phyloP scores from a whole-genome alignment of 2,797 vertebrate genomes.

The Glossophaga mutica region DNA sequence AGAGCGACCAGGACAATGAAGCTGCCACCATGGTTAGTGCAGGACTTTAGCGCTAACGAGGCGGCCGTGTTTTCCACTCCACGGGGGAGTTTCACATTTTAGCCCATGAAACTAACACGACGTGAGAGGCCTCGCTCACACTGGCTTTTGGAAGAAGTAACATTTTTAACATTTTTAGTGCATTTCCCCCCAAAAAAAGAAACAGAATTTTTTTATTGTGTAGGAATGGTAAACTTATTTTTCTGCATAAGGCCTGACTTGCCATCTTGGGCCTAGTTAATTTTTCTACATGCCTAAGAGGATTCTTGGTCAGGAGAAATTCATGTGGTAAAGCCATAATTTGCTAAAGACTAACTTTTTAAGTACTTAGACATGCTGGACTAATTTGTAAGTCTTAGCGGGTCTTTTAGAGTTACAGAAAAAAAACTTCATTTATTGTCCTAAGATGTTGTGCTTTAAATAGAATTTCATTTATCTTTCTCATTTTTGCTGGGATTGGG shows the following conservation, averaged over 20 bases:
- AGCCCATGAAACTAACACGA: not conserved
- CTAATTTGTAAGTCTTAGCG: not conserved
- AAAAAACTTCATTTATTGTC: not conserved
- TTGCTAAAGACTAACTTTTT: not conserved
- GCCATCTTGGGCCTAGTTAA: not conserved
- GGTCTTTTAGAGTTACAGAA: not conserved
- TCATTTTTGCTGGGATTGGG: not conserved
- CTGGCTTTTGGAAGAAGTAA: not conserved
- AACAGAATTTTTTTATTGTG: not conserved
- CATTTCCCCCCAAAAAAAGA: not conserved
- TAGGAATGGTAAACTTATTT: not conserved
- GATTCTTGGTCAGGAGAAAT: not conserved
- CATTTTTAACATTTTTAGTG: not conserved
- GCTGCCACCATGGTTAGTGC: conserved; percentile 90
- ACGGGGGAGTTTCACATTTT: not conserved
- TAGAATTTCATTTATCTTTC: not conserved
- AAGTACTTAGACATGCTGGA: not conserved
- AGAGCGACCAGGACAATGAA: conserved; percentile 92
- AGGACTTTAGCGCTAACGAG: not conserved
- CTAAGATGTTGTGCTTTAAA: not conserved
- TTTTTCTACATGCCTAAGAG: not conserved
- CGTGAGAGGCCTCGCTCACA: not conserved
- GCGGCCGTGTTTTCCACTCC: not conserved
- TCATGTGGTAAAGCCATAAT: not conserved
- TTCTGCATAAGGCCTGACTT: not conserved